Percentiles rank a stretch among this genome's conserved stretches.
phyloP scores from a whole-genome alignment of 2,888 invertebrate genomes.

The Teleogryllus oceanicus region DNA sequence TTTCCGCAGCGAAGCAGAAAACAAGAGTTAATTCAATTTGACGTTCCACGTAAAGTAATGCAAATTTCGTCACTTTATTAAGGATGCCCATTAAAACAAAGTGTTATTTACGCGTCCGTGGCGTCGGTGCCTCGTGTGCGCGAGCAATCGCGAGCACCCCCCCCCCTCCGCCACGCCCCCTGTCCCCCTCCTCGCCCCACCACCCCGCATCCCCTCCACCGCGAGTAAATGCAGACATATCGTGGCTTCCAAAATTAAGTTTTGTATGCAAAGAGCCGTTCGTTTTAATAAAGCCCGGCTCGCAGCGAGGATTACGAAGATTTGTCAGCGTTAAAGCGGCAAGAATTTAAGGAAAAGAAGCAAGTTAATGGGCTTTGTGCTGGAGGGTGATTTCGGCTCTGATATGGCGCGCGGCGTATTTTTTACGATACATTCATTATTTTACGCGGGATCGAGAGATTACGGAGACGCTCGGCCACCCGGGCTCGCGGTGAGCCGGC shows the following conservation, averaged over 20 bases:
- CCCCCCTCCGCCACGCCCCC: neutral
- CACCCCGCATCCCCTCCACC: neutral
- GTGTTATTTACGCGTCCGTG: neutral
- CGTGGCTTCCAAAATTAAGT: conserved; percentile 18
- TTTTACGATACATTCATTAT: neutral
- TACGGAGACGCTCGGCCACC: neutral
- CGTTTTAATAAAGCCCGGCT: conserved; percentile 18
- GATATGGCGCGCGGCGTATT: neutral
- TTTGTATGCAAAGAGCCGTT: conserved; percentile 18
- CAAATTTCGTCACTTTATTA: conserved; percentile 18
- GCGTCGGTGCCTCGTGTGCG: neutral
- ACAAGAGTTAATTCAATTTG: conserved; percentile 18
- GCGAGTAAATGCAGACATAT: conserved; percentile 3
- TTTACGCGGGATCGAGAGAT: neutral
- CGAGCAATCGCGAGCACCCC: neutral
- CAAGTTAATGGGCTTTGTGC: neutral
- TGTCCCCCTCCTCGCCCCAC: neutral
- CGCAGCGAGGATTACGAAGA: conserved; percentile 11
- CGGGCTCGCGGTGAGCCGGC: too few species aligned
- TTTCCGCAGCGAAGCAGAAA: conserved; percentile 18
- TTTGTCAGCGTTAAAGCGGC: conserved; percentile 18
- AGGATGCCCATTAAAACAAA: conserved; percentile 18
- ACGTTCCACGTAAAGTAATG: neutral
- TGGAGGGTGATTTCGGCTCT: neutral
- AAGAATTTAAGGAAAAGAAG: conserved; percentile 18